Base-by-base conservation (phyloP, 2,113 vertebrate species). In the Sturnus vulgaris region DNA sequence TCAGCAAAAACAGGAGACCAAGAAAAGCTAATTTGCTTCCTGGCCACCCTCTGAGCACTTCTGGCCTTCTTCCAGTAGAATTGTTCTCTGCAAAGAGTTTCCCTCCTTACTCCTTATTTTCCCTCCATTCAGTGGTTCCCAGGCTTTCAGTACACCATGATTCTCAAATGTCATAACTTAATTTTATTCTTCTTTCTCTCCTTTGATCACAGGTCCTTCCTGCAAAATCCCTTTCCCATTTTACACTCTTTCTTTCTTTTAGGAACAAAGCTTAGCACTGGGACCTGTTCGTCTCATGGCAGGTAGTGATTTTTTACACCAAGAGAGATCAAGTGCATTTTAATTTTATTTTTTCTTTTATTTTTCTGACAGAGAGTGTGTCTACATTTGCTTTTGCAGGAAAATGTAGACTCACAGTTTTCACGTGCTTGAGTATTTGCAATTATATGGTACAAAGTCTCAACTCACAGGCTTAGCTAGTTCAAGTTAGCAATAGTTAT, bases 1-100 rank as follows among this genome's bases (percentile, higher is more conserved):
- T 56, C 11, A 47, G 46, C 20, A 78, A 82, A 73, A 85, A 12
- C 5, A 64, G 19, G 11, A 46, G 7, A 77, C 4, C 17, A 64
- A 10, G 3, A 7, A 37, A 73, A 55, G 7, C 4, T 11, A 15
- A 33, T 69, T 25, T 47, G 7, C 55, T 69, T 15, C 15, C 4
- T 0, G 0, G 23, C 2, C 7, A 27, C 24, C 5, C 6, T 64
- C 23, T 65, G 20, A 73, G 23, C 11, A 22, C 10, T 78, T 77
- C 23, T 42, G 39, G 7, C 10, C 17, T 84, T 88, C 8, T 6
- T 3, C 5, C 9, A 27, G 7, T 14, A 44, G 9, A 33, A 40
- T 4, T 46, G 4, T 19, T n/a, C 12, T 25, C 46, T 70, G 19
- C 7, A 20, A 60, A 39, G n/a, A 5, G 12, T 30, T 77, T 92